Percentiles rank a stretch among this genome's conserved stretches.
phyloP scores from a whole-genome alignment of 2,113 vertebrate species.

The Prinia subflava region DNA sequence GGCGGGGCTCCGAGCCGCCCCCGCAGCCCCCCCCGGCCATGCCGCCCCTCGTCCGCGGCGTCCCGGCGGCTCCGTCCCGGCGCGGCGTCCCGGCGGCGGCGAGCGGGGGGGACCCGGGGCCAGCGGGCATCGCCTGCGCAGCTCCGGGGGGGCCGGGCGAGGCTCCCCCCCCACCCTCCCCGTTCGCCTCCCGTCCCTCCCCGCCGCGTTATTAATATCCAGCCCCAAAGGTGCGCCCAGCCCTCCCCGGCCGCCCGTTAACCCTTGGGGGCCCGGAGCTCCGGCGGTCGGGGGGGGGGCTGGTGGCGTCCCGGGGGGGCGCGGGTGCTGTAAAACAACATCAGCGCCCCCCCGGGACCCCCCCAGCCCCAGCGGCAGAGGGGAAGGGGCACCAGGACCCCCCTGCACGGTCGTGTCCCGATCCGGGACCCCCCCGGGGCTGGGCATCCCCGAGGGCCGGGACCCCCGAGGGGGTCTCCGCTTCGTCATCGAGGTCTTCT shows the following conservation, averaged over 20 bases:
- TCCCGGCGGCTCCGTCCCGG: background rate
- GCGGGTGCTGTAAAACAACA: too few species aligned
- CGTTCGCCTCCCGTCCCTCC: slow-evolving; percentile 7
- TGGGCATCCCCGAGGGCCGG: background rate
- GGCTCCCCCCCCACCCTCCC: background rate
- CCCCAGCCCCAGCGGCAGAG: background rate
- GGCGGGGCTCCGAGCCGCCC: background rate
- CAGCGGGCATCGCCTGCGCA: too few species aligned
- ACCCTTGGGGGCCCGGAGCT: slow-evolving; percentile 2
- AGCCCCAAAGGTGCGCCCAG: slow-evolving; percentile 42
- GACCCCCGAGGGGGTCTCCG: background rate
- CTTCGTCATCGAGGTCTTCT: background rate
- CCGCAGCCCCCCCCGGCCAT: background rate
- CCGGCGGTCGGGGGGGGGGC: background rate
- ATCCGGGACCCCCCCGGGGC: too few species aligned
- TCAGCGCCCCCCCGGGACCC: background rate
- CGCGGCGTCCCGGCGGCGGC: background rate
- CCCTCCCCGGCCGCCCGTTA: slow-evolving; percentile 22
- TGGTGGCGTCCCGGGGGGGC: background rate
- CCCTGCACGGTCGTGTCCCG: too few species aligned
- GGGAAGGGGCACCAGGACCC: background rate
- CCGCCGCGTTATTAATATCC: slow-evolving; percentile 42
- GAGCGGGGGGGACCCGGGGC: too few species aligned
- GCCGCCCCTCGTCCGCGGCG: too few species aligned
- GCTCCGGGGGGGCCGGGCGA: too few species aligned